Evolutionary conservation across 1,140 invertebrate species (phyloP).

Genomic region (Amphibalanus amphitrite): DNA sequence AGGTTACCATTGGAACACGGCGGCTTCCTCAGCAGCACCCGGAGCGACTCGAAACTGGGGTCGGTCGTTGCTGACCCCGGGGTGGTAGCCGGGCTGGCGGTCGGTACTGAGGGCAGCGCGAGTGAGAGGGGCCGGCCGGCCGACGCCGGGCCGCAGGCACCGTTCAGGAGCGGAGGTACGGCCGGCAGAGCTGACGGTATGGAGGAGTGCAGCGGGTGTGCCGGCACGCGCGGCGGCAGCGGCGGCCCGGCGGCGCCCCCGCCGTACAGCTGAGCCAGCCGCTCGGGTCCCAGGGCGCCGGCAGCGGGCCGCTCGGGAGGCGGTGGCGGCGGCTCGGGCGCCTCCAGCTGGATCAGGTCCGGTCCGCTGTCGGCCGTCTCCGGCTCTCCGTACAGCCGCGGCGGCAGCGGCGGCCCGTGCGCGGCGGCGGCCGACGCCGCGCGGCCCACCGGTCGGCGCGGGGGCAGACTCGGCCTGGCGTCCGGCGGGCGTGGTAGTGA

Average conservation of each 20-base stretch:
- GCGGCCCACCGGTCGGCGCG: not conserved
- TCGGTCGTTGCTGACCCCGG: not conserved
- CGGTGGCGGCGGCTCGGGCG: not conserved
- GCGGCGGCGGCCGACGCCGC: not conserved
- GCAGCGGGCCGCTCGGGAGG: not conserved
- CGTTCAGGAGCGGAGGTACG: not conserved
- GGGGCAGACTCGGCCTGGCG: not conserved
- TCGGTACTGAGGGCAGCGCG: not conserved
- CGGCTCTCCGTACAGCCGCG: not conserved
- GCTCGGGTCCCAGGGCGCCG: not conserved
- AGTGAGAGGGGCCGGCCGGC: not conserved
- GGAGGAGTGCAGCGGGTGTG: not conserved
- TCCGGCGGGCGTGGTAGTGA: not conserved
- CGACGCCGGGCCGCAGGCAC: not conserved
- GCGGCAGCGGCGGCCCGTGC: constrained; percentile 1
- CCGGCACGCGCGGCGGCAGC: constrained; percentile 1
- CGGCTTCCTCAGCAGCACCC: not conserved
- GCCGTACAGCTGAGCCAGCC: not conserved
- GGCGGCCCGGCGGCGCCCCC: not conserved
- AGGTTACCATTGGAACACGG: not conserved
- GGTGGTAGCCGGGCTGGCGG: not conserved
- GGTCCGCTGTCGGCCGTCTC: not conserved
- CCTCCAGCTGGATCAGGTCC: not conserved
- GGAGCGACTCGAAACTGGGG: not conserved
- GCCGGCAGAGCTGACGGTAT: not conserved